Conservation (phyloP, 2,113 vertebrate species). For the Egretta garzetta region DNA sequence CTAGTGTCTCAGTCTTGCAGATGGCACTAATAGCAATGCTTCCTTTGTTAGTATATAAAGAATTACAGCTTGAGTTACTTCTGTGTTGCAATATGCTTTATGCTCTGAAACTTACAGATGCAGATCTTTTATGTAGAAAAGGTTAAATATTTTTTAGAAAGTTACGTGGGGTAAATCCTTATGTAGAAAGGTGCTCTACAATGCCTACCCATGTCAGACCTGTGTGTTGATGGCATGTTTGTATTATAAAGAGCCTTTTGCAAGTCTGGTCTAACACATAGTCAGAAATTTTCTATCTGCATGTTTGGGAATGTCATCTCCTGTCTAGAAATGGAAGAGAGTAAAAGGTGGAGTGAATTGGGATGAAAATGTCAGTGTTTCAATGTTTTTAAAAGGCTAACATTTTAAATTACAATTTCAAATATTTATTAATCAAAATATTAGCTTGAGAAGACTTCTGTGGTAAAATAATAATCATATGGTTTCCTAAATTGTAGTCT, state of each 20-base stretch:
- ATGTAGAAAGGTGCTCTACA: not conserved
- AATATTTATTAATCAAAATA: not conserved
- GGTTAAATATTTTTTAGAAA: not conserved
- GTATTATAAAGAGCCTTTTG: not conserved
- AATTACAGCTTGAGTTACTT: not conserved
- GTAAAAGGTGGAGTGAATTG: not conserved
- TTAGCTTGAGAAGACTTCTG: not conserved
- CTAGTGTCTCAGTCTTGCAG: not conserved
- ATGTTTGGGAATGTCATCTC: not conserved
- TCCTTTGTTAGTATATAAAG: not conserved
- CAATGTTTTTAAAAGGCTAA: not conserved
- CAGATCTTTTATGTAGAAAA: not conserved
- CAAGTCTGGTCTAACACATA: not conserved
- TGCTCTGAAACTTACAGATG: not conserved
- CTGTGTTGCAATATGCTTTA: not conserved
- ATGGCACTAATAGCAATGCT: not conserved
- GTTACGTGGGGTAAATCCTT: not conserved
- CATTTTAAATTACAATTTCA: not conserved
- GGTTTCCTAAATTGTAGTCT: not conserved
- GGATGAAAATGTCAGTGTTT: not conserved
- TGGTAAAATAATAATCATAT: not conserved
- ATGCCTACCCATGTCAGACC: not conserved
- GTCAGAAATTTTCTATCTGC: not conserved
- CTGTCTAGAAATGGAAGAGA: not conserved
- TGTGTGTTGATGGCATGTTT: not conserved